Base-by-base conservation (phyloP, 2,888 invertebrate genomes). In the Caenorhabditis doughertyi region DNA sequence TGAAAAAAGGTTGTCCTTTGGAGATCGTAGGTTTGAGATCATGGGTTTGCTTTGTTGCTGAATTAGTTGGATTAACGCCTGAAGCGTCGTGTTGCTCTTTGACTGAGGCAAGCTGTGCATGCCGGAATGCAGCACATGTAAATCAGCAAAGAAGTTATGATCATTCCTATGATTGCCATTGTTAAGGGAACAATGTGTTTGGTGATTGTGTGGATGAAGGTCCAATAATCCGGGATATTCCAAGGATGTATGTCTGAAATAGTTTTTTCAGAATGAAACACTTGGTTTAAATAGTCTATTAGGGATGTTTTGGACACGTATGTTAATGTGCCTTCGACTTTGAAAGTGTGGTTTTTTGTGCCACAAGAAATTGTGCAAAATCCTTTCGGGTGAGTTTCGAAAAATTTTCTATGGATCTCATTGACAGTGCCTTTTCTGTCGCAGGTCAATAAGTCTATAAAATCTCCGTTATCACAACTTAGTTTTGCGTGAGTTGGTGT, bases 201-300 rank as follows among this genome's bases (percentile, higher is more conserved):
- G 18, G 18, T 18, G 18, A 96, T 18, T 18, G 23, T 62, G 13
- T 9, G 3, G 7, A 44, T 1, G 16, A 25, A 4, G 7, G 7
- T 4, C 23, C 4, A 32, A 0, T 21, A 32, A 13, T 60, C 62
- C 29, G 65, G 65, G 0, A 55, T 53, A 32, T 13, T 16, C 2
- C 16, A 62, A 39, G 51, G 65, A 21, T 65, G 65, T 1, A 65
- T 18, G 8, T 65, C 65, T n/a, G 29, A 25, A 32, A 65, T 47
- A 1, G 11, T 18, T 29, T 65, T 65, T 3, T 49, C 65, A 3
- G 65, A 49, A 11, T 49, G 44, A 0, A 65, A 7, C 0, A 65
- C 21, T 18, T 49, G 29, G 7, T 25, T n/a, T 0, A 65, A 21
- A n/a, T 65, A 65, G n/a, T 65, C 49, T 9, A 29, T 11, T 29